phyloP scores from a whole-genome alignment of 2,113 vertebrate genomes.

The Opisthocomus hoazin region DNA sequence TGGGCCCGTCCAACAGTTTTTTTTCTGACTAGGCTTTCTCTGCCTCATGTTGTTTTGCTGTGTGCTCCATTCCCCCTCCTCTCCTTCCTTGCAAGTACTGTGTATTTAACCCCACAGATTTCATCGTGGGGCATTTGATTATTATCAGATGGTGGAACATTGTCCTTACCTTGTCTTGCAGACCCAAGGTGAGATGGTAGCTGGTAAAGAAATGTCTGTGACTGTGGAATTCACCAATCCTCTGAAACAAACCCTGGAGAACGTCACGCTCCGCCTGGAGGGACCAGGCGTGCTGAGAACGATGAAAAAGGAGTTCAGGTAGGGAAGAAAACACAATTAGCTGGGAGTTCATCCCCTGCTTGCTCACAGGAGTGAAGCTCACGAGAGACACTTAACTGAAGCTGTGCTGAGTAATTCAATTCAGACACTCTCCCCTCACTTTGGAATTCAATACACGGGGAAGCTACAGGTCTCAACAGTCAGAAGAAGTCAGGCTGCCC shows the following conservation, averaged over 20 bases:
- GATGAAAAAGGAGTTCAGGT: conserved; percentile 81
- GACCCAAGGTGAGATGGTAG: conserved; percentile 65
- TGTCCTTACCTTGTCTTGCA: conserved; percentile 7
- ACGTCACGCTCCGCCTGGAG: conserved; percentile 80
- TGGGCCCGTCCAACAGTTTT: neutral
- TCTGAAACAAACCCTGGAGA: conserved; percentile 77
- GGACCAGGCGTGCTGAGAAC: conserved; percentile 80
- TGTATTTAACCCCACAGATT: neutral
- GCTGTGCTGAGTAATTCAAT: neutral
- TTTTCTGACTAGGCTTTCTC: neutral
- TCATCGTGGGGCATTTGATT: neutral
- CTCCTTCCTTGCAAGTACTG: neutral
- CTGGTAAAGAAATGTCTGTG: conserved; percentile 78
- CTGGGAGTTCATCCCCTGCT: neutral
- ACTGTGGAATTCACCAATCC: conserved; percentile 88
- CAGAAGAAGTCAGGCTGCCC: neutral
- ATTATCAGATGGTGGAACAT: neutral
- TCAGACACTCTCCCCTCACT: neutral
- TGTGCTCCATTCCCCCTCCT: neutral
- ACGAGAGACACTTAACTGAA: neutral
- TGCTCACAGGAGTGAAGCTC: neutral
- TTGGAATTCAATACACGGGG: neutral
- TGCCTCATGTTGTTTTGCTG: neutral
- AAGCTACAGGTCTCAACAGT: neutral
- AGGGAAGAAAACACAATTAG: neutral